phyloP scores from a whole-genome alignment of 1,140 invertebrate species.

The Pristionchus pacificus region DNA sequence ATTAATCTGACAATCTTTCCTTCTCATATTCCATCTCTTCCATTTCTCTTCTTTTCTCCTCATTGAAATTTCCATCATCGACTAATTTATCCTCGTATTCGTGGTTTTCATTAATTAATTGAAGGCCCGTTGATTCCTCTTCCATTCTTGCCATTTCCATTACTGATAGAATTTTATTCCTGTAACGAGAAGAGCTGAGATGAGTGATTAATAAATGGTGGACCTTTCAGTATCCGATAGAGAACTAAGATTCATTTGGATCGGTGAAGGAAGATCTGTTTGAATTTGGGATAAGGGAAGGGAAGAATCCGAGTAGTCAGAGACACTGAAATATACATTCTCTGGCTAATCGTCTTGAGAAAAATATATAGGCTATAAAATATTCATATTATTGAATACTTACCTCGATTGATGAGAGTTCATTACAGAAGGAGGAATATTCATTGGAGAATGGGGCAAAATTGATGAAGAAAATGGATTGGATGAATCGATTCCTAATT shows the following conservation, averaged over 20 bases:
- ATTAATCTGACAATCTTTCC: constrained; percentile 32
- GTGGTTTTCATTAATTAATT: not conserved
- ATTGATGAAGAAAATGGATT: too few species aligned
- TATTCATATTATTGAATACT: constrained; percentile 1
- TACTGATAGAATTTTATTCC: constrained; percentile 8
- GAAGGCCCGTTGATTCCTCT: not conserved
- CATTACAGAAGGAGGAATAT: too few species aligned
- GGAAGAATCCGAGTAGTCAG: not conserved
- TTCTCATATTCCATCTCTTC: constrained; percentile 23
- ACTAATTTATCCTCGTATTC: not conserved
- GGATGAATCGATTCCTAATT: constrained; percentile 5
- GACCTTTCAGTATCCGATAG: constrained; percentile 10
- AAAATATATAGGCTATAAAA: too few species aligned
- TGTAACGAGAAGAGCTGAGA: not conserved
- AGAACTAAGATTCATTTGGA: constrained; percentile 3
- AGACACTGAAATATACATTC: too few species aligned
- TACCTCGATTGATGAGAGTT: too few species aligned
- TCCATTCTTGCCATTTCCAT: constrained; percentile 12
- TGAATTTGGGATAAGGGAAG: too few species aligned
- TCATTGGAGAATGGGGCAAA: too few species aligned
- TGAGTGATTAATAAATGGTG: not conserved
- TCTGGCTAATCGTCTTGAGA: constrained; percentile 1
- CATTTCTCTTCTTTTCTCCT: constrained; percentile 18
- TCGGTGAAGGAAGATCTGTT: too few species aligned
- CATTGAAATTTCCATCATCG: constrained; percentile 15